Evolutionary conservation across 2,113 vertebrate species (phyloP).

Genomic region (Aspiorhynchus laticeps): DNA sequence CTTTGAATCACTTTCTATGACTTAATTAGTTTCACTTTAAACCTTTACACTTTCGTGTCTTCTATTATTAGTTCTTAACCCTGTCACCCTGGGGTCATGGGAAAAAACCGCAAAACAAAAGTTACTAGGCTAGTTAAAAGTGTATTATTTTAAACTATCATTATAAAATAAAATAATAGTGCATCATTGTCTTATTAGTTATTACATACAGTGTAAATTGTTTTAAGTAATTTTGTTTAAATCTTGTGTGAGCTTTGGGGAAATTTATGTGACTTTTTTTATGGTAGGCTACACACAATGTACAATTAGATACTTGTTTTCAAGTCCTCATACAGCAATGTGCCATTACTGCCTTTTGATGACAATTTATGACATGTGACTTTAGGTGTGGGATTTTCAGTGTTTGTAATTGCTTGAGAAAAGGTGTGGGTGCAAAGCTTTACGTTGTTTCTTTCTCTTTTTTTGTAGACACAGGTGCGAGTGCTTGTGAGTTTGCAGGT

Average conservation of each 20-base stretch:
- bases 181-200: neutral
- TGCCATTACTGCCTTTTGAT: slow-evolving; percentile 26
- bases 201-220: neutral
- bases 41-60: slow-evolving; percentile 6
- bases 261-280: neutral
- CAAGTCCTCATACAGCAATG: slow-evolving; percentile 6
- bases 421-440: slow-evolving; percentile 48
- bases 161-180: neutral
- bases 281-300: neutral
- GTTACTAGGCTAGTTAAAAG: neutral
- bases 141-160: neutral
- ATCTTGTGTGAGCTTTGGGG: neutral
- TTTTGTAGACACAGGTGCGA: slow-evolving; percentile 55
- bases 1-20: neutral
- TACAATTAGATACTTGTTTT: slow-evolving; percentile 13
- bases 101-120: neutral
- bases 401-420: slow-evolving; percentile 35
- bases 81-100: neutral
- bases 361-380: slow-evolving; percentile 31
- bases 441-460: slow-evolving; percentile 35
- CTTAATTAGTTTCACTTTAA: slow-evolving; percentile 8
- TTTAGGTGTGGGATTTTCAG: slow-evolving; percentile 46
- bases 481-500: slow-evolving; percentile 56
- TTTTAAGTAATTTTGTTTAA: neutral
- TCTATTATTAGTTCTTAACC: no score